Evolutionary conservation across 2,113 vertebrate species (phyloP).

Genomic region (Sinocyclocheilus grahami): DNA sequence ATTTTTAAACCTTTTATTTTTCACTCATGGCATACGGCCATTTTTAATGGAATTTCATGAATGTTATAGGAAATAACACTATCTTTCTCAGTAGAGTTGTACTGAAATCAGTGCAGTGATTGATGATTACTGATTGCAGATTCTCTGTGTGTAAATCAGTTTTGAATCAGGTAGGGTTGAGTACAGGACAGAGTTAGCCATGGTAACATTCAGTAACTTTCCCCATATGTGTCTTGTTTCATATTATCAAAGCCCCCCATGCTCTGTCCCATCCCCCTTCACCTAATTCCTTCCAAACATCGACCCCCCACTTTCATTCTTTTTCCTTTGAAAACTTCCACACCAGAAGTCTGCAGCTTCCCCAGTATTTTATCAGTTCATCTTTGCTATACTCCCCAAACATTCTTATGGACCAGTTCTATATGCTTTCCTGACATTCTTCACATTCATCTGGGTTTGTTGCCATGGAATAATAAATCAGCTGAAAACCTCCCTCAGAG

Average conservation of each 20-base stretch:
- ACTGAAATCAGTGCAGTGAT: background rate
- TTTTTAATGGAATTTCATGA: too few relatives aligned
- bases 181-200: background rate
- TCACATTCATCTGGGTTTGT: conserved; percentile 53
- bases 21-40: too few relatives aligned
- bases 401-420: conserved; percentile 47
- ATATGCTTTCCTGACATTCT: conserved; percentile 48
- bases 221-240: conserved; percentile 23
- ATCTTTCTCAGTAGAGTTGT: background rate
- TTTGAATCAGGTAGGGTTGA: background rate
- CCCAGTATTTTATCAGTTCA: conserved; percentile 18
- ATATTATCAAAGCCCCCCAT: conserved; percentile 23
- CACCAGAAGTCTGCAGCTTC: background rate
- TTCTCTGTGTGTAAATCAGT: conserved; percentile 30
- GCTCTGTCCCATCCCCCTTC: conserved; percentile 18
- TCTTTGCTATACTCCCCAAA: conserved; percentile 44
- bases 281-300: conserved; percentile 41
- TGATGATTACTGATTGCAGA: background rate
- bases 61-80: background rate
- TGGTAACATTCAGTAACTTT: conserved; percentile 15
- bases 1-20: background rate
- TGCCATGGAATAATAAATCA: conserved; percentile 57
- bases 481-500: conserved; percentile 35
- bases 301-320: conserved; percentile 37
- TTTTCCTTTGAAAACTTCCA: conserved; percentile 24